Conservation (phyloP, 35 echinoderm and acorn worm genomes). For the Stichopus chloronotus region DNA sequence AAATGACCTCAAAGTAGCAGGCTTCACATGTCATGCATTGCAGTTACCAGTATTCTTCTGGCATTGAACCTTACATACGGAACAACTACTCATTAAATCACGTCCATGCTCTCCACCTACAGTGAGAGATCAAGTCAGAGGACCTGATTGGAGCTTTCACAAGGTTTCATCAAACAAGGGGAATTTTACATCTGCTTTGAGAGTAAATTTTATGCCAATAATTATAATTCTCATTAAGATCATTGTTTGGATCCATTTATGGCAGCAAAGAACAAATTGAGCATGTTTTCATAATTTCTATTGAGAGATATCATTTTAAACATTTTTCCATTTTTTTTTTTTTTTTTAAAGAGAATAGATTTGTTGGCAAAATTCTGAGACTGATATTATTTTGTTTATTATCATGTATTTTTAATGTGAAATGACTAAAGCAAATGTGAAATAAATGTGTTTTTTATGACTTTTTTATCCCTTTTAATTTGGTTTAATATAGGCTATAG, state of each 20-base stretch:
- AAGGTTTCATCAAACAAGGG: no score
- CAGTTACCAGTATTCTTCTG: no score
- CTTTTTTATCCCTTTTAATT: conserved; percentile 1
- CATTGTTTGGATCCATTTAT: neutral
- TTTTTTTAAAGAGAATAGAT: neutral
- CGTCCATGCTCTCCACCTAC: no score
- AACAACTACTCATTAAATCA: no score
- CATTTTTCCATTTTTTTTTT: neutral
- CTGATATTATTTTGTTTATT: neutral
- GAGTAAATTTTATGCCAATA: neutral
- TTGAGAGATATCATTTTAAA: neutral
- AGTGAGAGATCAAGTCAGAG: no score
- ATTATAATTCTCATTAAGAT: neutral
- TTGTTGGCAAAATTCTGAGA: neutral
- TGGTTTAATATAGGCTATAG: neutral
- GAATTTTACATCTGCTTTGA: neutral
- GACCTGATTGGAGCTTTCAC: no score
- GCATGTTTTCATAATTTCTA: neutral
- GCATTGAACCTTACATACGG: no score
- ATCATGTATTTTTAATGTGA: conserved; percentile 47
- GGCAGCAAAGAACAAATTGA: neutral
- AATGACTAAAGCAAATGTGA: conserved; percentile 18
- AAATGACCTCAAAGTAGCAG: no score
- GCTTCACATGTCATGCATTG: no score
- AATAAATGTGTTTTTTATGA: conserved; percentile 40